Conservation (phyloP, 2,113 vertebrate species). For the Odobenus rosmarus region DNA sequence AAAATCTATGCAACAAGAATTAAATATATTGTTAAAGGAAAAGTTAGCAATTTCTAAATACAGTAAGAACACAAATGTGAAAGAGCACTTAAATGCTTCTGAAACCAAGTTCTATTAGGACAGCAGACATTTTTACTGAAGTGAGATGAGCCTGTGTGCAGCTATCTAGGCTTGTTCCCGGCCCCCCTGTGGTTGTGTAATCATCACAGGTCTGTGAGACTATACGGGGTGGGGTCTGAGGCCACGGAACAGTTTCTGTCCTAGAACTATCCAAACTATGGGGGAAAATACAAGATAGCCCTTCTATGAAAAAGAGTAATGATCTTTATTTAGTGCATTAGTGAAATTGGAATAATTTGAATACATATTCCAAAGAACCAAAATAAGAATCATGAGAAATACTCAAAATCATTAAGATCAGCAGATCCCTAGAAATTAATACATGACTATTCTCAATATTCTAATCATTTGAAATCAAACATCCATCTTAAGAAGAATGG, state of each 20-base stretch:
- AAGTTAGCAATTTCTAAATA: neutral
- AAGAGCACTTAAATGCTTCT: neutral
- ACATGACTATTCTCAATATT: neutral
- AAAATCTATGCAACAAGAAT: constrained; percentile 91
- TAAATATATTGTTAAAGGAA: neutral
- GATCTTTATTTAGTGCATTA: constrained; percentile 8
- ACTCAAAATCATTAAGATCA: constrained; percentile 15
- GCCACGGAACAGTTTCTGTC: neutral
- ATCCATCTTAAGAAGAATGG: neutral
- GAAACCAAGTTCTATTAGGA: neutral
- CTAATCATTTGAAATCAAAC: neutral
- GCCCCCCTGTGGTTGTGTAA: neutral
- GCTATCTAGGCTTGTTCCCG: neutral
- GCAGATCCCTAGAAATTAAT: neutral
- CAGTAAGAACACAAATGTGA: neutral
- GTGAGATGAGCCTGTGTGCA: neutral
- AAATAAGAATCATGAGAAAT: neutral
- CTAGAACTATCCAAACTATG: neutral
- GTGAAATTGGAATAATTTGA: neutral
- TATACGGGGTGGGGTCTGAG: neutral
- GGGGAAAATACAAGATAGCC: neutral
- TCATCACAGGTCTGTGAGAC: neutral
- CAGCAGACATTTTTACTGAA: neutral
- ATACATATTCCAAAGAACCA: constrained; percentile 29
- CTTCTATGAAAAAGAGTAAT: neutral